A percentile compares a stretch with the other conserved stretches of the same genome.
Evolutionary conservation across 2,113 vertebrate genomes (phyloP).

Genomic region (Emydura subglobosa): DNA sequence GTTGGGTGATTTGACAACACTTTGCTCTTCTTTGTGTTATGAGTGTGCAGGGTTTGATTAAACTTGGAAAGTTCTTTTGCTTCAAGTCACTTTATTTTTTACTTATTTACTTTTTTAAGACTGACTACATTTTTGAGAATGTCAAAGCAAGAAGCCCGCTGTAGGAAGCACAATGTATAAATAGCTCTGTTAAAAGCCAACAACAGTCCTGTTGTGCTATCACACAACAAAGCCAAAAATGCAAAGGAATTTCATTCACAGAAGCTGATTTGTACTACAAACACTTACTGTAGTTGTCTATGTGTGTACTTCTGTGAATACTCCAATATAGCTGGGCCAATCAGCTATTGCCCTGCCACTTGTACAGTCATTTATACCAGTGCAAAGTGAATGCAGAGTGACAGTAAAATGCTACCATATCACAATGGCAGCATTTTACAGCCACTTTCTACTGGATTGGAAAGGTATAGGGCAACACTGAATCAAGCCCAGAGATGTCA

Average conservation of each 20-base stretch:
- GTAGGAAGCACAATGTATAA: not conserved
- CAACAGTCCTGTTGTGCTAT: not conserved
- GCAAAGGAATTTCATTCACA: not conserved
- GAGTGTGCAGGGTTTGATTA: constrained; percentile 56
- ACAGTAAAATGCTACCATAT: not conserved
- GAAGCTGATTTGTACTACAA: not conserved
- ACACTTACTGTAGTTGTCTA: not conserved
- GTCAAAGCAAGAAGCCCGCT: not conserved
- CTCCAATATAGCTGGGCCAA: not conserved
- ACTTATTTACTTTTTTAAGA: not conserved
- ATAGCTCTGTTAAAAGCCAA: not conserved
- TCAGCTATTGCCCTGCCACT: not conserved
- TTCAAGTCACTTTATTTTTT: constrained; percentile 26
- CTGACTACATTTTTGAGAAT: constrained; percentile 16
- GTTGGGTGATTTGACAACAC: constrained; percentile 40
- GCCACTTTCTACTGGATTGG: not conserved
- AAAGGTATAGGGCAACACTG: not conserved
- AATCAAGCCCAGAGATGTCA: not conserved
- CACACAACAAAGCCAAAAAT: not conserved
- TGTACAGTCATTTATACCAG: not conserved
- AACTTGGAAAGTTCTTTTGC: constrained; percentile 39
- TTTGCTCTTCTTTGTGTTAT: constrained; percentile 58
- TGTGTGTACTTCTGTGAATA: not conserved
- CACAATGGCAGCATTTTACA: not conserved
- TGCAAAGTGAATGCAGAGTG: not conserved